These are phyloP conservation scores for Eupeodes luniger DNA, from an alignment of 2,888 invertebrate genomes.

Conservation along the genomic window DNA sequence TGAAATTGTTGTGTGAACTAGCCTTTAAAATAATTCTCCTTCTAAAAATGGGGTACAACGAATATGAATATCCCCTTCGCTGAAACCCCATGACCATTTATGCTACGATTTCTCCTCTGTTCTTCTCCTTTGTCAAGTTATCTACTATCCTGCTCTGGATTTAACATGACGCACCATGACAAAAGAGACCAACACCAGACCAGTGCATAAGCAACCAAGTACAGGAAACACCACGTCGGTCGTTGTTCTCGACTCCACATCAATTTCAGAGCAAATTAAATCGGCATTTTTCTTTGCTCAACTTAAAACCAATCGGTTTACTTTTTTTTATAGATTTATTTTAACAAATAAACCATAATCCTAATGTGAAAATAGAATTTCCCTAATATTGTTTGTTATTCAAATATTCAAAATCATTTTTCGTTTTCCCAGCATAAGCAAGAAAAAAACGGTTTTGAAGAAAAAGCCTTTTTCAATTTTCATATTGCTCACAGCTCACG, in stretches of 20 bases:
- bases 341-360: not conserved
- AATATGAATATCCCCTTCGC: not conserved
- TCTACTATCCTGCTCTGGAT: slow-evolving; percentile 41
- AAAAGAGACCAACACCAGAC: slow-evolving; percentile 39
- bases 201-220: slow-evolving; percentile 39
- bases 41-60: not conserved
- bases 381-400: not conserved
- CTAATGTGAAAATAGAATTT: not conserved
- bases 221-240: slow-evolving; percentile 74
- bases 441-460: slow-evolving; percentile 21
- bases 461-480: slow-evolving; percentile 36
- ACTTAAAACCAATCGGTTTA: slow-evolving; percentile 15
- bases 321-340: not conserved
- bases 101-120: slow-evolving; percentile 21
- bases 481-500: slow-evolving; percentile 52
- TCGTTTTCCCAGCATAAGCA: slow-evolving; percentile 16
- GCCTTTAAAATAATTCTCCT: not conserved
- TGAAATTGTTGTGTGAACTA: not conserved
- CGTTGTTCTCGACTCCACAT: slow-evolving; percentile 53
- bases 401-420: slow-evolving; percentile 3
- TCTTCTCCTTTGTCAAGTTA: slow-evolving; percentile 16
- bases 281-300: slow-evolving; percentile 57
- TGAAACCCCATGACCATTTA: not conserved
- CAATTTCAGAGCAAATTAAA: slow-evolving; percentile 12
- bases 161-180: slow-evolving; percentile 64